Evolutionary conservation across 2,888 invertebrate genomes (phyloP).

Genomic region (Nezara viridula): DNA sequence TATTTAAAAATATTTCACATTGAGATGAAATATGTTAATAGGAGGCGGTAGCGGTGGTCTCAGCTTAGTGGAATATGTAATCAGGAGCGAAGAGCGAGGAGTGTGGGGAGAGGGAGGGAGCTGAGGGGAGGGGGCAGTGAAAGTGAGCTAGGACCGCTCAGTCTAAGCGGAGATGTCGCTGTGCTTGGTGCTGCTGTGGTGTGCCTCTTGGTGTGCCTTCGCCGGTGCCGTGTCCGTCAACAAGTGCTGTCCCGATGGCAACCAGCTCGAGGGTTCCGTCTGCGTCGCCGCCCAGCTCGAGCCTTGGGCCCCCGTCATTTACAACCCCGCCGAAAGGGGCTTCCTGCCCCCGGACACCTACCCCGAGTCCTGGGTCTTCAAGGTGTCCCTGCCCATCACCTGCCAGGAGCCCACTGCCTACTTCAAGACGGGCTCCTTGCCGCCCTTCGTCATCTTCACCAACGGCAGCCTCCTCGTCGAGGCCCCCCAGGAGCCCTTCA

Average conservation of each 20-base stretch:
- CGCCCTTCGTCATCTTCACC: slow-evolving; percentile 74
- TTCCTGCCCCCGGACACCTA: slow-evolving; percentile 65
- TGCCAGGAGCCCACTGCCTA: slow-evolving; percentile 68
- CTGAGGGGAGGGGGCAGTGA: slow-evolving; percentile 41
- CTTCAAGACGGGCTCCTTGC: slow-evolving; percentile 66
- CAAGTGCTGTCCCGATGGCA: slow-evolving; percentile 74
- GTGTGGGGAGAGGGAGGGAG: not conserved
- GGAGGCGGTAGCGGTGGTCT: not conserved
- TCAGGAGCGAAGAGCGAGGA: not conserved
- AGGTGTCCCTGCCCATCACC: slow-evolving; percentile 70
- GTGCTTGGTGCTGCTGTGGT: slow-evolving; percentile 1
- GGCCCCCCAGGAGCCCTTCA: slow-evolving; percentile 70
- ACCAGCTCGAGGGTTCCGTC: slow-evolving; percentile 70
- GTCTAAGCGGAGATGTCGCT: slow-evolving; percentile 48
- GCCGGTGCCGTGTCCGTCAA: slow-evolving; percentile 68
- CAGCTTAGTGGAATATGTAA: not conserved
- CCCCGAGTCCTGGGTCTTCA: slow-evolving; percentile 72
- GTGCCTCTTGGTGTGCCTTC: not conserved
- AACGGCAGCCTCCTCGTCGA: slow-evolving; percentile 76
- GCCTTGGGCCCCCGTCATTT: slow-evolving; percentile 72
- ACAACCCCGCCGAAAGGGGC: slow-evolving; percentile 60
- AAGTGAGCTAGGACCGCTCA: not conserved
- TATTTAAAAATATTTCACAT: not conserved
- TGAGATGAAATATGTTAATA: not conserved
- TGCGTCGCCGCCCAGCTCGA: slow-evolving; percentile 68